Evolutionary conservation across 2,888 invertebrate species (phyloP).

Genomic region (Zootermopsis nevadensis): DNA sequence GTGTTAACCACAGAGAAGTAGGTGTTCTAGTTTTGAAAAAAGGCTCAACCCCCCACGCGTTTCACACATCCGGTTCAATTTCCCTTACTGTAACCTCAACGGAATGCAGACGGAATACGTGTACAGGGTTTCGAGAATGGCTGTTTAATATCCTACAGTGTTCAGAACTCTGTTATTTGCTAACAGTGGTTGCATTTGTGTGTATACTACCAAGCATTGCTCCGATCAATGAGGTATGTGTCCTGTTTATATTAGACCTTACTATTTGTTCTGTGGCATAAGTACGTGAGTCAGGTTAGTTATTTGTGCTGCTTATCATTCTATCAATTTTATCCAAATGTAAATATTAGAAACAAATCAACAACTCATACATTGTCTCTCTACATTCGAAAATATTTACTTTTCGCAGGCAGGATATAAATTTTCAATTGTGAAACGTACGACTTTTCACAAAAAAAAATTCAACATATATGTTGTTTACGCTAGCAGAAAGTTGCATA

Average conservation of each 20-base stretch:
- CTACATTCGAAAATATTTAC: background rate
- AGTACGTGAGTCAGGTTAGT: background rate
- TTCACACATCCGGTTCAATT: background rate
- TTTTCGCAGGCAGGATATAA: too few relatives aligned
- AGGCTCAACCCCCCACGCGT: background rate
- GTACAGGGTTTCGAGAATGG: background rate
- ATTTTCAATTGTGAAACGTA: too few relatives aligned
- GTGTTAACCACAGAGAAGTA: background rate
- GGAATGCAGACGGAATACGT: background rate
- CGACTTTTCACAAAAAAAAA: too few relatives aligned
- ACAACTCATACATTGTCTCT: background rate
- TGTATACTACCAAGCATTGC: constrained; percentile 3
- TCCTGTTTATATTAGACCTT: background rate
- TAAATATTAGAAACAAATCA: background rate
- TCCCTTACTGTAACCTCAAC: background rate
- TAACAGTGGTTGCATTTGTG: background rate
- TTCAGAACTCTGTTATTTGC: background rate
- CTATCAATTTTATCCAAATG: background rate
- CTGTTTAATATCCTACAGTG: background rate
- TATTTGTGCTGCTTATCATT: background rate
- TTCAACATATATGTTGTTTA: too few relatives aligned
- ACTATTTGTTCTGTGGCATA: background rate
- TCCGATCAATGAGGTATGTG: background rate
- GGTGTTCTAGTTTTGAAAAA: background rate
- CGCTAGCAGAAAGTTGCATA: too few relatives aligned